Base-by-base conservation (phyloP, 2,888 invertebrate species). In the Schrankia costaestrigalis region DNA sequence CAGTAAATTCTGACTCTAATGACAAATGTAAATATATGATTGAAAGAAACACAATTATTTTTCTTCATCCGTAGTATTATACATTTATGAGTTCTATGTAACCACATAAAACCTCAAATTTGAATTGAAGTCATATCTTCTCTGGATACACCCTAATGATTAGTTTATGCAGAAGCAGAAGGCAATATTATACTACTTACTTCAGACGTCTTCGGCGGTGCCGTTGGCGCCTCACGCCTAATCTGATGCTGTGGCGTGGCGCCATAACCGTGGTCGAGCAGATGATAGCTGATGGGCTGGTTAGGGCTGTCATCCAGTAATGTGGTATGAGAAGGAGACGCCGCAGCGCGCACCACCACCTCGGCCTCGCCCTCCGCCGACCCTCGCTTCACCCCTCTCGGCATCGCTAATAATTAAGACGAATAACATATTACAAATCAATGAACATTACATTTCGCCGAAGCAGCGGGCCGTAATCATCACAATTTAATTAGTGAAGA, bases 241-340 rank as follows among this genome's bases (percentile, higher is more conserved):
- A 91, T 89, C 76, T 91, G 92, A 62, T 91, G 91, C 70, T 92
- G 91, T 44, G 94, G 93, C 50, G 94, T 94, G 63, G 93, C 94
- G 54, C 95, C 95, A 85, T 96, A 96, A 58, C 94, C 95, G 73
- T 96, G 95, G 79, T 96, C 95, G 61, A 94, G 90, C 62, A 95
- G 90, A 81, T 95, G 95, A 54, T 93, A 93, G 81, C 92, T 93
- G 63, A 90, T 84, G 58, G 89, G 80, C 71, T 89, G 88, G 65
- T 81, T 78, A 50, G 88, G 88, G 75, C 88, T 88, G 65, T 86
- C 86, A 34, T 84, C 84, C 60, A 85, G 63, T 53, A 86, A 76
- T 52, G 85, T 89, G 71, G 81, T 86, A 54, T 78, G 86, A 78
- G 90, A 85, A 67, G 91, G 83, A 71, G 86, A 88, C 76, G 77